Percentiles rank a stretch among this genome's conserved stretches.
Evolutionary conservation across 37 sponge, comb jelly and placozoan genomes (phyloP).

Genomic region (Hexactinellida sp.): DNA sequence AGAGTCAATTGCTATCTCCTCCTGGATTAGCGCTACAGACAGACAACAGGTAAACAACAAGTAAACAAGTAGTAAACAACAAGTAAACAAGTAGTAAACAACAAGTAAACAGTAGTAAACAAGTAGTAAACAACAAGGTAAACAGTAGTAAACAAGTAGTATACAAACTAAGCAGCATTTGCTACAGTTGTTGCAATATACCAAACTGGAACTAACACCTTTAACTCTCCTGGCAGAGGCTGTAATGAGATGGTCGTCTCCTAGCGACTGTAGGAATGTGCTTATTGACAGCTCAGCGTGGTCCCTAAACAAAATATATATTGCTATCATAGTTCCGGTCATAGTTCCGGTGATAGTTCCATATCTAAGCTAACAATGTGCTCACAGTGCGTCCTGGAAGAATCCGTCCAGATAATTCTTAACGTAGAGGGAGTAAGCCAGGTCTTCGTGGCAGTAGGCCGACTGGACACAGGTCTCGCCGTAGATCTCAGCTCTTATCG

Average conservation of each 20-base stretch:
- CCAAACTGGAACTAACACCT: neutral
- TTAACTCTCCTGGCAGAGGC: slow-evolving; percentile 2
- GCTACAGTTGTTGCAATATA: neutral
- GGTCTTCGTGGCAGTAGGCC: slow-evolving; percentile 27
- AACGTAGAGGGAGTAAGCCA: slow-evolving; percentile 32
- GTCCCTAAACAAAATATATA: neutral
- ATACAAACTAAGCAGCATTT: neutral
- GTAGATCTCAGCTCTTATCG: neutral
- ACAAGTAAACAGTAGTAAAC: too few species aligned
- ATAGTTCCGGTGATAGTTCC: neutral
- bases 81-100: too few species aligned
- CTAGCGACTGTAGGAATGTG: neutral
- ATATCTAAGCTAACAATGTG: neutral
- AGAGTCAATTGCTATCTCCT: neutral
- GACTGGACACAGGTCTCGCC: slow-evolving; percentile 24
- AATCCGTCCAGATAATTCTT: slow-evolving; percentile 23
- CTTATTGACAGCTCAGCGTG: neutral
- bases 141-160: too few species aligned
- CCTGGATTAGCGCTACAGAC: neutral
- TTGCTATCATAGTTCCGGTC: neutral
- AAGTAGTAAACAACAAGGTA: too few species aligned
- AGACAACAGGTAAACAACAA: neutral
- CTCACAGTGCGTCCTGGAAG: slow-evolving; percentile 17
- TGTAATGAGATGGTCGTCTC: neutral
- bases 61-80: too few species aligned